phyloP scores from a whole-genome alignment of 2,113 vertebrate genomes.

The Dasyornis broadbenti region DNA sequence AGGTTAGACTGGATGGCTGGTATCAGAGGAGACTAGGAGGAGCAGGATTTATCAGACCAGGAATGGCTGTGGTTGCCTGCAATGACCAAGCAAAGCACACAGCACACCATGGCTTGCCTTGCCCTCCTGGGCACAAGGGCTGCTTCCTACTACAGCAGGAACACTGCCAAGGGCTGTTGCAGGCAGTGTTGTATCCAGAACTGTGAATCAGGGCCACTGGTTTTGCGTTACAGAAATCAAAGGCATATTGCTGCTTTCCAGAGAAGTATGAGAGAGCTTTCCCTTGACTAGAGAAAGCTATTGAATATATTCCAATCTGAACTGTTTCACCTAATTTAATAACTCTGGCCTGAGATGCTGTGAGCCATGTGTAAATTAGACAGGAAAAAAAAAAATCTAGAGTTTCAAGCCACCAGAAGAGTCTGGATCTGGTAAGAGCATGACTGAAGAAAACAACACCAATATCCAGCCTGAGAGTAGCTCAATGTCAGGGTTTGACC shows the following conservation, averaged over 20 bases:
- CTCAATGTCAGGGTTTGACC: too few species aligned
- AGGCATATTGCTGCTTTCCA: background rate
- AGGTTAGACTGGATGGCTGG: background rate
- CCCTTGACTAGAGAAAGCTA: background rate
- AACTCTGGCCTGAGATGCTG: background rate
- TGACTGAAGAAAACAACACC: background rate
- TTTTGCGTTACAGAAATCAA: background rate
- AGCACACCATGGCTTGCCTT: background rate
- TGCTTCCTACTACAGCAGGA: background rate
- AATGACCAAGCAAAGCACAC: accelerated
- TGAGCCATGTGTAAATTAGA: background rate
- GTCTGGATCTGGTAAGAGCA: background rate
- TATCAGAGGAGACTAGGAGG: background rate
- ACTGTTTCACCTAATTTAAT: background rate
- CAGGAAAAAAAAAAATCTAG: background rate
- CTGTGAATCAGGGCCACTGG: background rate
- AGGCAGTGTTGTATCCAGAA: background rate
- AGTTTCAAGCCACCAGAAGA: background rate
- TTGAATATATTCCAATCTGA: background rate
- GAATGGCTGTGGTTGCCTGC: background rate
- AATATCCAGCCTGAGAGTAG: background rate
- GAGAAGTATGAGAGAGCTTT: background rate
- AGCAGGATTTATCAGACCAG: background rate
- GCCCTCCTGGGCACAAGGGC: background rate
- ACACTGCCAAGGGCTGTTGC: background rate